phyloP scores from a whole-genome alignment of 1,140 invertebrate species.

The Vollenhovia emeryi region DNA sequence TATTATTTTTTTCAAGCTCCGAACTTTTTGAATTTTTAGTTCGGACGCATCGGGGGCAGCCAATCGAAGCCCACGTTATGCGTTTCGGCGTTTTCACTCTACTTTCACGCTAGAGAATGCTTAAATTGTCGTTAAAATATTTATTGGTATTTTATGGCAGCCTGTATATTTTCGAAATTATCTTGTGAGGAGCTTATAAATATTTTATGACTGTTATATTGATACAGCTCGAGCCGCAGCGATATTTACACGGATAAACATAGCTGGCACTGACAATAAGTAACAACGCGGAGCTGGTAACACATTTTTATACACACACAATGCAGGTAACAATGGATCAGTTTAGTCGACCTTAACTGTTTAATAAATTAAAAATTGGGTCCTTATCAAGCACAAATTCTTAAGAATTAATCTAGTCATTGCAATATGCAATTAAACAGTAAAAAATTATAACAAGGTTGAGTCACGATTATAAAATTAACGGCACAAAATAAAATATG shows the following conservation, averaged over 20 bases:
- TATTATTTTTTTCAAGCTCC: background rate
- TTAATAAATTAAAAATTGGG: too few species aligned
- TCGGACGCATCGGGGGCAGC: background rate
- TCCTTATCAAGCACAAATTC: too few species aligned
- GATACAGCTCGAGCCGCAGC: background rate
- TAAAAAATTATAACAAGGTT: too few species aligned
- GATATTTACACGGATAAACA: background rate
- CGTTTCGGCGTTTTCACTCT: background rate
- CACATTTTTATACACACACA: too few species aligned
- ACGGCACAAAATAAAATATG: too few species aligned
- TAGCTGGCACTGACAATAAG: background rate
- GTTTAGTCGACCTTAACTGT: too few species aligned
- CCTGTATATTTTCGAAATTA: slow-evolving; percentile 35
- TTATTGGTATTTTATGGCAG: background rate
- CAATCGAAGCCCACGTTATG: background rate
- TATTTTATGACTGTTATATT: slow-evolving; percentile 30
- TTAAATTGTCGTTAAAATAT: slow-evolving; percentile 37
- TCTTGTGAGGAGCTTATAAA: slow-evolving; percentile 45
- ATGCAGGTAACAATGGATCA: too few species aligned
- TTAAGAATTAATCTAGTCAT: too few species aligned
- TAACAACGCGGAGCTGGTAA: background rate
- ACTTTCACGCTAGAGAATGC: background rate
- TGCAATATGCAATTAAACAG: too few species aligned
- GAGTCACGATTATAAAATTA: too few species aligned
- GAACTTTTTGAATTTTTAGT: too few species aligned